phyloP scores from a whole-genome alignment of 2,113 vertebrate genomes.

The Ia io region DNA sequence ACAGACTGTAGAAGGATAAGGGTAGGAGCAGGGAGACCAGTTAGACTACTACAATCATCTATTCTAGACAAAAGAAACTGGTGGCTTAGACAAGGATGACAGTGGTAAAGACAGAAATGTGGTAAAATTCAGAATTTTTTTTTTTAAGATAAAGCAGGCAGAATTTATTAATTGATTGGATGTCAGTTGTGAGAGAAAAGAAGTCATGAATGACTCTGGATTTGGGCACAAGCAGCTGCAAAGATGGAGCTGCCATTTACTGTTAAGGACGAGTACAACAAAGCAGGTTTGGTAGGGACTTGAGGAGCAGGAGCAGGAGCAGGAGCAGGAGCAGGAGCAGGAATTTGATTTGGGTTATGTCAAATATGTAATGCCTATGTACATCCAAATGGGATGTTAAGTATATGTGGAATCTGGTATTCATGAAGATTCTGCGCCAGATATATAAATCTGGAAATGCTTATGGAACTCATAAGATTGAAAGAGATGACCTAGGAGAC shows the following conservation, averaged over 20 bases:
- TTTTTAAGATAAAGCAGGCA: not conserved
- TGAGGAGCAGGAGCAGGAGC: not conserved
- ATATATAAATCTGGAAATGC: not conserved
- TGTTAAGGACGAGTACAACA: constrained; percentile 19
- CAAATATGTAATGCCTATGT: constrained; percentile 10
- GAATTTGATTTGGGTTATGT: not conserved
- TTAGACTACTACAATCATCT: not conserved
- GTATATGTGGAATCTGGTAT: not conserved
- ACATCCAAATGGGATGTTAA: not conserved
- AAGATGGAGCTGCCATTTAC: not conserved
- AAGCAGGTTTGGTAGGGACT: not conserved
- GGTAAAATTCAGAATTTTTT: not conserved
- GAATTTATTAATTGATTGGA: not conserved
- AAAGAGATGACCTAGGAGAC: not conserved
- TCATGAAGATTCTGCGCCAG: not conserved
- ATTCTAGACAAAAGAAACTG: not conserved
- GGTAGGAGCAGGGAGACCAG: not conserved
- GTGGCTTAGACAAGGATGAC: not conserved
- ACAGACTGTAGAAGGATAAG: not conserved
- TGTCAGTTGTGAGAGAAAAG: not conserved
- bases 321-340: not conserved
- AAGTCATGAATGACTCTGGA: not conserved
- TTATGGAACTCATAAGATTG: not conserved
- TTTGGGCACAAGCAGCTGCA: not conserved
- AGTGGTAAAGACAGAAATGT: not conserved